Conservation (phyloP, 2,797 vertebrate genomes). For the Anniella stebbinsi region DNA sequence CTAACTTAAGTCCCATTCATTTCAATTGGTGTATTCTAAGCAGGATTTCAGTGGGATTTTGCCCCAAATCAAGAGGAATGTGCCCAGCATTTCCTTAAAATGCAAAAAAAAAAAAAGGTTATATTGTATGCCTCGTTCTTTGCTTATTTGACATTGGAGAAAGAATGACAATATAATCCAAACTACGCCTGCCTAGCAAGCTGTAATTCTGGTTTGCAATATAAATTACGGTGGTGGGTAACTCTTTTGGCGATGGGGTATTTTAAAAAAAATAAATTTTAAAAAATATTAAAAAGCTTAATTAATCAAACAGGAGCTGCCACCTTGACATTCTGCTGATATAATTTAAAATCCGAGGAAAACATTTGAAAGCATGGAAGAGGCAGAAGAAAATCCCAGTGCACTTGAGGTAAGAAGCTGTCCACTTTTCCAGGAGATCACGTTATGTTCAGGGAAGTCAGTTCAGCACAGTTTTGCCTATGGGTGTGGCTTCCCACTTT, state of each 20-base stretch:
- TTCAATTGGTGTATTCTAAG: no score
- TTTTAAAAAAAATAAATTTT: not conserved
- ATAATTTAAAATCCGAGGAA: constrained; percentile 41
- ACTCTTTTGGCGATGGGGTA: not conserved
- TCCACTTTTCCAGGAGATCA: not conserved
- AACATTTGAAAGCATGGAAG: constrained; percentile 39
- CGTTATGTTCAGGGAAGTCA: not conserved
- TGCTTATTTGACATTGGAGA: not conserved
- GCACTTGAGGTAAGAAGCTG: constrained; percentile 32
- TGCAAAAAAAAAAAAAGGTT: not conserved
- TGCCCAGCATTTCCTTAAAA: not conserved
- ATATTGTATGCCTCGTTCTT: not conserved
- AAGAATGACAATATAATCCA: not conserved
- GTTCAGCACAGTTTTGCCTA: not conserved
- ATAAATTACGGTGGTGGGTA: constrained; percentile 15
- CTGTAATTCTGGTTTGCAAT: not conserved
- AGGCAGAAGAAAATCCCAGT: constrained; percentile 24
- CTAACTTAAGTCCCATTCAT: no score
- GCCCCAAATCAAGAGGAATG: not conserved
- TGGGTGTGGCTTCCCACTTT: not conserved
- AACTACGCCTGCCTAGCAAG: not conserved
- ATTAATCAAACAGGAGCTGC: constrained; percentile 52
- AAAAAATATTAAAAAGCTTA: constrained; percentile 26
- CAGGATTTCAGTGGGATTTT: not conserved
- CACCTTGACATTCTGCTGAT: constrained; percentile 39